Percentiles rank a stretch among this genome's conserved stretches.
These are phyloP conservation scores for Myanophis thanlyinensis DNA, from an alignment of 2,113 vertebrate genomes.

Conservation along the genomic window DNA sequence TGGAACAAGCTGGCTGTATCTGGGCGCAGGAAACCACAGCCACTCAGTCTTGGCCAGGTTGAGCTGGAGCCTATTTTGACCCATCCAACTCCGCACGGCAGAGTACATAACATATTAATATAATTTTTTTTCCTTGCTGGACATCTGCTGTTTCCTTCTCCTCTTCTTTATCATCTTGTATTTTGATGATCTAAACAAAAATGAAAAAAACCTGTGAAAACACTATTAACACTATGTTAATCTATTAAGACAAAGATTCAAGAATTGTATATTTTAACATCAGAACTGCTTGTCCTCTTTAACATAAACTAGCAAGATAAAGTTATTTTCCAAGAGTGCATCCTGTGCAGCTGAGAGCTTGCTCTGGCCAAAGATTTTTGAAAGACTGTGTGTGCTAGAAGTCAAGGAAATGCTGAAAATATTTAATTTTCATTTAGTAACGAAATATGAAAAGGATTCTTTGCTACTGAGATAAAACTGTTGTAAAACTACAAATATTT, in stretches of 20 bases:
- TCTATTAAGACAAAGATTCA: conserved; percentile 17
- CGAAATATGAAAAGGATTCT: conserved; percentile 2
- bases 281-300: conserved; percentile 12
- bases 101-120: too few relatives aligned
- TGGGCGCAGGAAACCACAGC: too few relatives aligned
- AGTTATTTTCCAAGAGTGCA: conserved; percentile 29
- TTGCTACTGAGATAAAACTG: background rate
- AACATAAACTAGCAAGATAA: conserved; percentile 7
- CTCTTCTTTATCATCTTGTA: too few relatives aligned
- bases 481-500: background rate
- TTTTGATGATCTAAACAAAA: background rate
- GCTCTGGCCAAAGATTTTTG: conserved; percentile 3
- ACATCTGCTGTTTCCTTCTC: background rate
- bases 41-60: too few relatives aligned
- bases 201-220: background rate
- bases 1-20: too few relatives aligned
- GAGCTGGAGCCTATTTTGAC: too few relatives aligned
- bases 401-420: background rate
- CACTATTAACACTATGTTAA: background rate
- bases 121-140: background rate
- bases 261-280: conserved; percentile 3
- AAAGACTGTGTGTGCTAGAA: background rate
- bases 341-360: background rate
- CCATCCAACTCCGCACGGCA: too few relatives aligned
- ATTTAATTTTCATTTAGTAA: background rate